These are phyloP conservation scores for Agelas oroides DNA, from an alignment of 37 sponge, comb jelly and placozoan genomes.

Conservation along the genomic window DNA sequence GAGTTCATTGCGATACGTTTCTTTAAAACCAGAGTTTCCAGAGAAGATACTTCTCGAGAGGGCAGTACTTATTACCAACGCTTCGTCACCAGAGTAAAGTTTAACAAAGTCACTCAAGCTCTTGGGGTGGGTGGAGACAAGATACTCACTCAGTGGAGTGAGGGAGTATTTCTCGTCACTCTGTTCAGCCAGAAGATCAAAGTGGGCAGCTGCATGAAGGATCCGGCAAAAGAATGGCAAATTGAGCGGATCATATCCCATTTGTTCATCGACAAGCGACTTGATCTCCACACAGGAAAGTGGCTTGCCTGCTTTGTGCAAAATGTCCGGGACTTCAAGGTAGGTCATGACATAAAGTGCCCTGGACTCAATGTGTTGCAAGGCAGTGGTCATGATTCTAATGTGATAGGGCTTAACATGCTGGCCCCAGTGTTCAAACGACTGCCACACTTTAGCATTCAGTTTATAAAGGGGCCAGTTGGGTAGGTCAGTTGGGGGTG, in stretches of 20 bases:
- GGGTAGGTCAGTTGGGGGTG: slow-evolving; percentile 86
- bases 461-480: slow-evolving; percentile 83
- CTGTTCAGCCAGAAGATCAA: slow-evolving; percentile 64
- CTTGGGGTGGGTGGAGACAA: slow-evolving; percentile 73
- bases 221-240: slow-evolving; percentile 73
- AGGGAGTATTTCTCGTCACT: slow-evolving; percentile 62
- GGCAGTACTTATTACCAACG: slow-evolving; percentile 67
- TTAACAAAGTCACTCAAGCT: slow-evolving; percentile 74
- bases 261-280: slow-evolving; percentile 31
- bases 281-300: slow-evolving; percentile 81
- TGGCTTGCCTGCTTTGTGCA: slow-evolving; percentile 45
- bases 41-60: slow-evolving; percentile 74
- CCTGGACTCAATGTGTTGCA: slow-evolving; percentile 77
- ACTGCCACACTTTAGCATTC: slow-evolving; percentile 79
- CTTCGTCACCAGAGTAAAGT: slow-evolving; percentile 80
- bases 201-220: slow-evolving; percentile 80
- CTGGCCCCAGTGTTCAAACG: slow-evolving; percentile 69
- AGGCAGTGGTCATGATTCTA: slow-evolving; percentile 67
- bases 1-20: slow-evolving; percentile 68
- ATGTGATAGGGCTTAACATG: slow-evolving; percentile 81
- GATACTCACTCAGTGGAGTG: slow-evolving; percentile 72
- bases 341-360: slow-evolving; percentile 69
- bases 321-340: slow-evolving; percentile 65
- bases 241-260: slow-evolving; percentile 52
- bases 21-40: slow-evolving; percentile 80